Base-by-base conservation (phyloP, 2,888 invertebrate species). In the Branchellion lobata region DNA sequence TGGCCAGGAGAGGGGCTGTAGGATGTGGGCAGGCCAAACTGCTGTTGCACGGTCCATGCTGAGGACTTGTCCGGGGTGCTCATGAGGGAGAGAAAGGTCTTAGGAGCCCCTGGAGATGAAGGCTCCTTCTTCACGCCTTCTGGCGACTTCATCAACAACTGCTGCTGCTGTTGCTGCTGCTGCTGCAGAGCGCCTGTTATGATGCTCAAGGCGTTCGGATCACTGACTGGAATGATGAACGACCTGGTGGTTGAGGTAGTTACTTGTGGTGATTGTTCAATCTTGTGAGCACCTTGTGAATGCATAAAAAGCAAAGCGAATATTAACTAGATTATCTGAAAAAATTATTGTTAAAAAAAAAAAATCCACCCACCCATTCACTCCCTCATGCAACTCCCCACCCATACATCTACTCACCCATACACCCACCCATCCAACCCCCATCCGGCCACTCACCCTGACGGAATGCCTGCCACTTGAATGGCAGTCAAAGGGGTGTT, bases 211-310 rank as follows among this genome's bases (percentile, higher is more conserved):
- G 79, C 36, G 40, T 47, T 73, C 40, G 71, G 68, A 47, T 74
- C 74, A 51, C 65, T 79, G 40, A 79, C 75, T 47, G 79, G 79
- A 47, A 79, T 79, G n/a, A 79, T 79, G 31, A 79, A 31, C 14
- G 79, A 75, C 24, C 79, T 79, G 53, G 21, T 24, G 33, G 24
- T 75, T 8, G 14, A 75, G 18, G 14, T 8, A 65, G n/a, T n/a
- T 65, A 14, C n/a, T n/a, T 27, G n/a, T 51, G 21, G 53, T 14
- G 14, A 14, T 51, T 51, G 53, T 21, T 14, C 14, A 51, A 21
- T 14, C 53, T 51, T 51, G 53, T 51, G 53, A 51, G 14, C 14
- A 51, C 14, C 14, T 14, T 21, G 14, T 14, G 53, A 51, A 14
- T 21, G 53, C 14, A 51, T 14, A 51, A 14, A 21, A 21, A 51